Evolutionary conservation across 2,797 vertebrate species (phyloP).

Genomic region (Melanotaenia maccullochi): DNA sequence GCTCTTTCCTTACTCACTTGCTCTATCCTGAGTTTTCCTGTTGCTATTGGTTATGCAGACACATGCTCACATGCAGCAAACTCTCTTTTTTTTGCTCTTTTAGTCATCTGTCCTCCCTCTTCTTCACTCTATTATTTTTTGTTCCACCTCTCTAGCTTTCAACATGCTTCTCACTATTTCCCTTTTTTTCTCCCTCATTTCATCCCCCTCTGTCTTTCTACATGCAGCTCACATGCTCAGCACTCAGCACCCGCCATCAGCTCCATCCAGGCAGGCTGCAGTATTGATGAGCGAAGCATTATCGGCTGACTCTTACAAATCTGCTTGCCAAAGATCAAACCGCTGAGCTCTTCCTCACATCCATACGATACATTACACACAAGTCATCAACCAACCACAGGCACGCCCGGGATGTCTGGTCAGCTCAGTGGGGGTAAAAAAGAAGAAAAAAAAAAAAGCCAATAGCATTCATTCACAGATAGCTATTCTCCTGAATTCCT

Average conservation of each 20-base stretch:
- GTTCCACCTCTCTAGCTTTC: constrained; percentile 38
- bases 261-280: constrained; percentile 47
- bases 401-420: constrained; percentile 14
- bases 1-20: constrained; percentile 49
- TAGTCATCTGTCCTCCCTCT: constrained; percentile 11
- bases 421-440: neutral
- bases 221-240: constrained; percentile 61
- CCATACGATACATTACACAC: constrained; percentile 4
- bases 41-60: constrained; percentile 26
- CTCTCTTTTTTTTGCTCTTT: constrained; percentile 28
- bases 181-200: neutral
- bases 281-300: constrained; percentile 49
- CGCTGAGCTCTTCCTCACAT: constrained; percentile 18
- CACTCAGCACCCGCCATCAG: constrained; percentile 33
- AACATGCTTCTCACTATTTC: constrained; percentile 17
- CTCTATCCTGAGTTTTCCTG: constrained; percentile 43
- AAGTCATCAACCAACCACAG: neutral
- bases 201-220: constrained; percentile 28
- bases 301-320: constrained; percentile 49
- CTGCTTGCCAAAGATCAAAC: constrained; percentile 42
- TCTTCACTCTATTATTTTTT: constrained; percentile 35
- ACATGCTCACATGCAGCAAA: constrained; percentile 30
- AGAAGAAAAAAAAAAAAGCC: neutral
- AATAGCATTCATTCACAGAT: constrained; percentile 17
- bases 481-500: neutral